Base-by-base conservation (phyloP, 2,113 vertebrate genomes). In the Parotia lawesii region DNA sequence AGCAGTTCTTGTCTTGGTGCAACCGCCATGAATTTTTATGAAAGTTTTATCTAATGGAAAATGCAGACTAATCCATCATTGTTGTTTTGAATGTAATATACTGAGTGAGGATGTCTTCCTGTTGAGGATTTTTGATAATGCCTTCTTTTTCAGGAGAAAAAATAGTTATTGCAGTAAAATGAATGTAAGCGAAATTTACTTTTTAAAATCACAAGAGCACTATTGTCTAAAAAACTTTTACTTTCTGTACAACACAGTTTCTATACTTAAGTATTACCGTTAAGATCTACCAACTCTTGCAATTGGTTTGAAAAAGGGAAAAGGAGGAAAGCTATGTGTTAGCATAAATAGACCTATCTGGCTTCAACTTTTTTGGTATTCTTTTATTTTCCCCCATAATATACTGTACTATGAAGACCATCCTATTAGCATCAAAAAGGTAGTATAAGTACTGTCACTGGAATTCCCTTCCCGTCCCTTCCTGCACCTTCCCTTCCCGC, bases 241-340 rank as follows among this genome's bases (percentile, higher is more conserved):
- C 8, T 4, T 74, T 84, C 22, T 50, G 10, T 45, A 82, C 3
- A 72, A 28, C 5, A 6, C 5, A 54, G 35, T 58, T 81, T 47
- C 5, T 48, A 5, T 28, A 28, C 7, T 48, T 21, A 60, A 31
- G 5, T 66, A 48, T 50, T 81, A 35, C 5, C 53, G 4, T 40
- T 65, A 38, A 3, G 0, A 44, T 40, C 17, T 67, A 62, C 1
- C 1, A 1, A 29, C 17, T 76, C 17, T 54, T 19, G 15, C 5
- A 62, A 78, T 1, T 70, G 5, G 62, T 11, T 54, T 73, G 13
- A 58, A 70, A 91, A 74, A 6, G 2, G 23, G 4, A 24, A 67
- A 62, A 65, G 37, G 25, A 76, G 15, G 11, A 58, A 85, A 73
- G 4, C 16, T 69, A 15, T 27, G 4, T 35, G 2, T 18, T 53